These are phyloP conservation scores for Papilio glaucus DNA, from an alignment of 1,140 invertebrate genomes.

Conservation along the genomic window DNA sequence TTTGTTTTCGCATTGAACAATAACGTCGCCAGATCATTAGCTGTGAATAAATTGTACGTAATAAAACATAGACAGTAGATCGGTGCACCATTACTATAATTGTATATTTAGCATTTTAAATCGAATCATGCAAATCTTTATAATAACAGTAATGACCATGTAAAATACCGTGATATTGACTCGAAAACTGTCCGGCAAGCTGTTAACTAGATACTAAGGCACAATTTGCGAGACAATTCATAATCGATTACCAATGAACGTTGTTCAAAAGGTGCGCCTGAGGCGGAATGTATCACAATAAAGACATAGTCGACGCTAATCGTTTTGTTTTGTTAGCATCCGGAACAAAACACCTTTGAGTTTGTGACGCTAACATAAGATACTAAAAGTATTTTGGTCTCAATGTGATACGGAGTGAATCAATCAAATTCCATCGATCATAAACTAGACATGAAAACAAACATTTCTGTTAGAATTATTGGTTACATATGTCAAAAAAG, in stretches of 20 bases:
- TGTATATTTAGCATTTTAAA: neutral
- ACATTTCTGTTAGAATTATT: no score
- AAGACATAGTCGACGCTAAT: neutral
- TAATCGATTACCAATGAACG: slow-evolving; percentile 1
- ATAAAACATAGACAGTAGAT: slow-evolving; percentile 5
- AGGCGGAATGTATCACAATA: no score
- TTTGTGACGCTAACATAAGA: no score
- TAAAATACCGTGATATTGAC: neutral
- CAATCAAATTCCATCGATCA: no score
- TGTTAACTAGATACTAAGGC: slow-evolving; percentile 2
- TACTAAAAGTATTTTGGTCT: no score
- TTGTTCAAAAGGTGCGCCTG: neutral
- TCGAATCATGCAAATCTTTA: slow-evolving; percentile 15
- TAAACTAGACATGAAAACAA: no score
- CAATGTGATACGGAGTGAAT: no score
- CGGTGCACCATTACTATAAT: neutral
- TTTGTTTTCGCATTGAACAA: neutral
- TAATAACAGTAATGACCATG: neutral
- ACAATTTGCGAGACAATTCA: slow-evolving; percentile 15
- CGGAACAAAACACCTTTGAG: no score
- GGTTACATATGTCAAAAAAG: no score
- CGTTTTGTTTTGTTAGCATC: neutral
- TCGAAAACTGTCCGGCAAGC: neutral
- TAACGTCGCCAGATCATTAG: neutral
- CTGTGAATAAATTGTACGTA: neutral